Conservation (phyloP, 2,888 invertebrate species). For the Pasiphila rectangulata region DNA sequence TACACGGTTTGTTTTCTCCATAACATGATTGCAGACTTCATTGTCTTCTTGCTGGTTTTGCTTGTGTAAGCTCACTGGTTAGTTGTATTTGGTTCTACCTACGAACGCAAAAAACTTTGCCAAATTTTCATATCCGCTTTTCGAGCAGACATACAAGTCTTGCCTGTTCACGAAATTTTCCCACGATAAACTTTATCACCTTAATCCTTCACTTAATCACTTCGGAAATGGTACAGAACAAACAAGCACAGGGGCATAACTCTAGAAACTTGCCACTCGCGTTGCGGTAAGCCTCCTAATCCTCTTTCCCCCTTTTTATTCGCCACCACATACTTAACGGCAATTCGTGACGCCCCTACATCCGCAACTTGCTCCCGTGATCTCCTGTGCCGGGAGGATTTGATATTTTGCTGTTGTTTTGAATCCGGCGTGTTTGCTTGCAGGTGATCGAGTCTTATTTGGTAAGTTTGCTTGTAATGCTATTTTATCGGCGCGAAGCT, state of each 20-base stretch:
- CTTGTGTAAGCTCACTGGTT: too few species aligned
- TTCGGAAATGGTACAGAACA: conserved; percentile 63
- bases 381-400: conserved; percentile 32
- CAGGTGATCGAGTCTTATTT: conserved; percentile 25
- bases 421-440: conserved; percentile 31
- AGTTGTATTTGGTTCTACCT: not conserved
- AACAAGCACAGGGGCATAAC: conserved; percentile 60
- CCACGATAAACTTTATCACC: conserved; percentile 30
- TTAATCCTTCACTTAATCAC: conserved; percentile 66
- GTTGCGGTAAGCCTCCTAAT: conserved; percentile 66
- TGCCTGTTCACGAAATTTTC: conserved; percentile 14
- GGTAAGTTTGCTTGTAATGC: conserved; percentile 12
- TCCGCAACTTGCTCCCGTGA: conserved; percentile 40
- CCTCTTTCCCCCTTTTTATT: conserved; percentile 69
- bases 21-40: not conserved
- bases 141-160: too few species aligned
- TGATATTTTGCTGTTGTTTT: conserved; percentile 32
- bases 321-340: conserved; percentile 72
- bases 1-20: not conserved
- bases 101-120: not conserved
- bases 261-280: conserved; percentile 60
- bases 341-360: conserved; percentile 63
- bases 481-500: conserved; percentile 9
- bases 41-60: not conserved
- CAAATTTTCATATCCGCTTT: too few species aligned